phyloP scores from a whole-genome alignment of 2,888 invertebrate genomes.

The Nudaria mundana region DNA sequence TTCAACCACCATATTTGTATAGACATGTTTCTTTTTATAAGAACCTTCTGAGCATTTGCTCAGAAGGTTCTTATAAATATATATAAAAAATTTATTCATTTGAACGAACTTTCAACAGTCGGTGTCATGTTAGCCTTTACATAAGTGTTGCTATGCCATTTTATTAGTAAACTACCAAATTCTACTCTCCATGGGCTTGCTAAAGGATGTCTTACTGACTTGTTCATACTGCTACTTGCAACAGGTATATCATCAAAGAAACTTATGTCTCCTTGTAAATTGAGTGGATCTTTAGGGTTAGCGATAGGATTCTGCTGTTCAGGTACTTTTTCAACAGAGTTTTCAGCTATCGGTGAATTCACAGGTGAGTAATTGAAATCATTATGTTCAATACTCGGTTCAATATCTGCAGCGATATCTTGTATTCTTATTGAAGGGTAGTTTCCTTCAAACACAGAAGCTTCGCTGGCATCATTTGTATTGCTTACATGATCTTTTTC shows the following conservation, averaged over 20 bases:
- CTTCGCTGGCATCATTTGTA: constrained; percentile 15
- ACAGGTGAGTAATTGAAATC: constrained; percentile 67
- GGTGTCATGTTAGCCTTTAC: constrained; percentile 76
- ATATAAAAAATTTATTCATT: too few relatives aligned
- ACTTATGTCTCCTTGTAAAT: constrained; percentile 56
- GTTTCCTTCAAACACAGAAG: constrained; percentile 30
- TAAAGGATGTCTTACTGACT: constrained; percentile 52
- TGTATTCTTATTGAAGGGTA: constrained; percentile 58
- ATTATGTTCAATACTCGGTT: constrained; percentile 40
- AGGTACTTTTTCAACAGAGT: constrained; percentile 9
- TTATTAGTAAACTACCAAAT: constrained; percentile 64
- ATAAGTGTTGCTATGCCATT: constrained; percentile 70
- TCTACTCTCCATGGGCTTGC: constrained; percentile 76
- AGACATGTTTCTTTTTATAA: constrained; percentile 67
- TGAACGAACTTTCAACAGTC: constrained; percentile 69
- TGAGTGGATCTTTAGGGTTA: constrained; percentile 52
- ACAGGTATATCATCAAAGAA: constrained; percentile 70
- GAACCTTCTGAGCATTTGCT: constrained; percentile 50
- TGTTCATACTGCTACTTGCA: constrained; percentile 72
- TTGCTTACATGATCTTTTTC: too few relatives aligned
- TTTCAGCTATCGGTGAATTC: constrained; percentile 45
- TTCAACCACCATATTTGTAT: constrained; percentile 58
- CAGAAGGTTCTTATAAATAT: too few relatives aligned
- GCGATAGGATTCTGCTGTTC: constrained; percentile 17
- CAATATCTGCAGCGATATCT: constrained; percentile 66